Evolutionary conservation across 35 echinoderm and acorn worm species (phyloP), one percentile per base, ranked within the genome.

Genomic region (Lytechinus pictus): DNA sequence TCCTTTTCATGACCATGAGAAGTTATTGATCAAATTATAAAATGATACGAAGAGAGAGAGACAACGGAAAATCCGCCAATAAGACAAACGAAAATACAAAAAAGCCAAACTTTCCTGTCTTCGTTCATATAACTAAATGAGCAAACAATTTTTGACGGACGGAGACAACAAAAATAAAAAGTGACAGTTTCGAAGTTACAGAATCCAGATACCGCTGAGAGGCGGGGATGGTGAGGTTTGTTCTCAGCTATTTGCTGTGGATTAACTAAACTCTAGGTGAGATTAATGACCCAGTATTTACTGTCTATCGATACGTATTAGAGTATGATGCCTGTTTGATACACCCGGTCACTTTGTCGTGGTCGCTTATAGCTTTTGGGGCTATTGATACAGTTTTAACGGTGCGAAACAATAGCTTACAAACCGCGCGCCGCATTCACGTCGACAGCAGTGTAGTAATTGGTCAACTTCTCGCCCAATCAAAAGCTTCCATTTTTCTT

Each of bases 381-480:
- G 88, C 28, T 54, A 90, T 90, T 90, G 88, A 52, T 90, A 90
- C 52, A 16, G 29, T 54, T 90, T 44, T 44, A 44, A 54, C 52
- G 28, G 88, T 52, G 88, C 52, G 88, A 90, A 90, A 90, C 88
- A 90, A 90, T 90, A 90, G 88, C 88, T 90, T 90, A 90, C 88
- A 90, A 90, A 90, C 88, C 88, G 88, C 88, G 52, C 88, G 88
- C 88, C 88, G 88, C 24, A 54, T 54, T 52, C 6, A 54, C 27
- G 29, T 54, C 52, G 88, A 14, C 28, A 51, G 52, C 10, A 28
- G 88, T 44, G 11, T 44, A 51, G 29, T 33, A 2, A 90, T 90
- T 90, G 88, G 88, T 52, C 88, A 21, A 33, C 24, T 44, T 33
- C 88, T 14, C 88, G 52, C 29, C 88, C 88, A 90, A 90, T 90